Evolutionary conservation across 2,113 vertebrate genomes (phyloP).

Genomic region (Pimephales promelas): DNA sequence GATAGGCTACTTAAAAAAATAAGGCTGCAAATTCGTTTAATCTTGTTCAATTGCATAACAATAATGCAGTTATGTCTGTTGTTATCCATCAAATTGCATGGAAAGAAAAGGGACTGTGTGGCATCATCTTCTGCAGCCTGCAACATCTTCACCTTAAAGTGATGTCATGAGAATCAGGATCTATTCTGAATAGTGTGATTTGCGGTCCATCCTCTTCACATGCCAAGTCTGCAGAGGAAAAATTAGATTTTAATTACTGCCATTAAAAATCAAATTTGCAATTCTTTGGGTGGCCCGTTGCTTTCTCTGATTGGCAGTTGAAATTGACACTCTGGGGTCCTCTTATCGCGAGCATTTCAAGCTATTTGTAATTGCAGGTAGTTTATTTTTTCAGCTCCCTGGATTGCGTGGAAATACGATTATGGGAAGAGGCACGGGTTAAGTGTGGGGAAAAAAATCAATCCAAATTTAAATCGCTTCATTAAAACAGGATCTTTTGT

Average conservation of each 20-base stretch:
- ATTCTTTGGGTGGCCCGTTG: slow-evolving; percentile 96
- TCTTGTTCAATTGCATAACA: not conserved
- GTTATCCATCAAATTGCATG: not conserved
- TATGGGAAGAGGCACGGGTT: slow-evolving; percentile 92
- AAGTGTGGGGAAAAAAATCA: slow-evolving; percentile 89
- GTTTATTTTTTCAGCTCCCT: slow-evolving; percentile 85
- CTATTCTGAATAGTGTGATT: slow-evolving; percentile 74
- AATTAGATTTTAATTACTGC: slow-evolving; percentile 98
- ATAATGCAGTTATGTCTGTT: not conserved
- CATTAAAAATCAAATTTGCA: slow-evolving; percentile 99
- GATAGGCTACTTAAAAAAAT: no score
- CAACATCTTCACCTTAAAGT: slow-evolving; percentile 64
- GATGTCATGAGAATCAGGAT: slow-evolving; percentile 70
- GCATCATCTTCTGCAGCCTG: slow-evolving; percentile 53
- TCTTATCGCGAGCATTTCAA: slow-evolving; percentile 93
- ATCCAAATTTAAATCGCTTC: slow-evolving; percentile 95
- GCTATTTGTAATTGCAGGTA: slow-evolving; percentile 99
- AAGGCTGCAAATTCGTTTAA: no score
- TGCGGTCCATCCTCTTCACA: slow-evolving; percentile 77
- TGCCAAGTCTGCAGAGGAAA: slow-evolving; percentile 82
- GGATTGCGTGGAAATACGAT: slow-evolving; percentile 93
- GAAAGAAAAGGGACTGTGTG: not conserved
- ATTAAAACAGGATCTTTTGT: slow-evolving; percentile 90
- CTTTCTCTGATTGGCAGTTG: slow-evolving; percentile 95
- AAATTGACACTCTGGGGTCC: slow-evolving; percentile 96